phyloP scores from a whole-genome alignment of 2,113 vertebrate species.

The Chamaea fasciata region DNA sequence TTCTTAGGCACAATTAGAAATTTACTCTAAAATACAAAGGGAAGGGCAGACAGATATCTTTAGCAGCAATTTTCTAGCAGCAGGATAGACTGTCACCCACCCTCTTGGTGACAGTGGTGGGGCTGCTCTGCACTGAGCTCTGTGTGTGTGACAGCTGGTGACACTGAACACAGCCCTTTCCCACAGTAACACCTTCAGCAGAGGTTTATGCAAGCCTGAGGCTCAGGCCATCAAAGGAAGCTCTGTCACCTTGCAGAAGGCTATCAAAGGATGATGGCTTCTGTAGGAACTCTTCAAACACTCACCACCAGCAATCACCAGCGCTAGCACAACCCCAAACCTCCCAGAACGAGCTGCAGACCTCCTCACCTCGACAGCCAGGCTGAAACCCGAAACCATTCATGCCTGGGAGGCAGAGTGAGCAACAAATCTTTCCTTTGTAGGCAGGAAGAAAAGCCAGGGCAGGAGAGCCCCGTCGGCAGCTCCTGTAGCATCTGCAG shows the following conservation, averaged over 20 bases:
- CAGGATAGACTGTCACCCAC: background rate
- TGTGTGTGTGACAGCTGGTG: background rate
- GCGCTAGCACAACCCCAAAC: background rate
- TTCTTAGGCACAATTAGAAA: background rate
- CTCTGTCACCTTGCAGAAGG: background rate
- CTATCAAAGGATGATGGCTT: background rate
- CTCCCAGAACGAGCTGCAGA: background rate
- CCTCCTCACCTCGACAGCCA: background rate
- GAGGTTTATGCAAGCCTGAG: background rate
- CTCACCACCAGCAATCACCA: background rate
- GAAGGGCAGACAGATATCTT: background rate
- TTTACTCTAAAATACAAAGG: background rate
- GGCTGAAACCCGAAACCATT: background rate
- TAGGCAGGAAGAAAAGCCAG: background rate
- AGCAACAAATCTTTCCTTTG: background rate
- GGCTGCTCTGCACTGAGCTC: background rate
- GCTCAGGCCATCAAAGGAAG: background rate
- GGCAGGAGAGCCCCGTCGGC: rapidly evolving
- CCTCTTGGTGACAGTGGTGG: background rate
- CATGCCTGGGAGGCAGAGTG: background rate
- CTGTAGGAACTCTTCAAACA: background rate
- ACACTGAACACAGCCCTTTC: background rate
- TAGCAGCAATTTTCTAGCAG: background rate
- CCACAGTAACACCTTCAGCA: background rate
- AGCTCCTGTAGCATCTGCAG: rapidly evolving